Percentiles rank a stretch among this genome's conserved stretches.
phyloP scores from a whole-genome alignment of 2,797 vertebrate species.

The Muraenolepis orangiensis region DNA sequence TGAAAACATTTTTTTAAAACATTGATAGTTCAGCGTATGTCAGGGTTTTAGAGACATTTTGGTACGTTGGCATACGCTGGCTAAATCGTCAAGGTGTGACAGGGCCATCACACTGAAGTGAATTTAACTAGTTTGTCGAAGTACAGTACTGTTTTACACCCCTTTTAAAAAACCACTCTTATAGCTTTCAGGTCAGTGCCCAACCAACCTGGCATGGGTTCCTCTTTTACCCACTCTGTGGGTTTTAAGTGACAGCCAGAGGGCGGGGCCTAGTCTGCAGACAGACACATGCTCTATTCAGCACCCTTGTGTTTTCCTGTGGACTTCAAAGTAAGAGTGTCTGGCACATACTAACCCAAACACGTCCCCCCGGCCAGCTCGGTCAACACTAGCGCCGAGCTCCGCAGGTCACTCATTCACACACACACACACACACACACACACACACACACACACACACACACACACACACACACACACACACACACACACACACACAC shows the following conservation, averaged over 20 bases:
- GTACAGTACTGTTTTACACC: not conserved
- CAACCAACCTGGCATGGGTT: not conserved
- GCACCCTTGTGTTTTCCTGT: not conserved
- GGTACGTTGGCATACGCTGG: too few species aligned
- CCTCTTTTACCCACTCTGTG: not conserved
- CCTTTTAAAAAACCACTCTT: not conserved
- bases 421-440: not conserved
- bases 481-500: not conserved
- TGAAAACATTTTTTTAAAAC: too few species aligned
- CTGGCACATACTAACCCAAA: slow-evolving; percentile 24
- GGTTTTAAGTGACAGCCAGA: not conserved
- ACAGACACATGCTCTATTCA: slow-evolving; percentile 36
- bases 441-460: not conserved
- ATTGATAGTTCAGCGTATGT: too few species aligned
- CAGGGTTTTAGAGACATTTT: too few species aligned
- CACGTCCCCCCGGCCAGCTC: slow-evolving; percentile 16
- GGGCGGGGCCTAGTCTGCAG: not conserved
- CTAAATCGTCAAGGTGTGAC: too few species aligned
- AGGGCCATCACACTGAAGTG: not conserved
- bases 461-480: not conserved
- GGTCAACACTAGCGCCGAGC: slow-evolving; percentile 32
- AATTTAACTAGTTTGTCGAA: not conserved
- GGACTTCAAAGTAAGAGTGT: slow-evolving; percentile 38
- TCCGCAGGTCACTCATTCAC: slow-evolving; percentile 3
- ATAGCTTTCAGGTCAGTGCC: not conserved